Evolutionary conservation across 35 echinoderm and acorn worm species (phyloP).

Genomic region (Ophiothrix spiculata): DNA sequence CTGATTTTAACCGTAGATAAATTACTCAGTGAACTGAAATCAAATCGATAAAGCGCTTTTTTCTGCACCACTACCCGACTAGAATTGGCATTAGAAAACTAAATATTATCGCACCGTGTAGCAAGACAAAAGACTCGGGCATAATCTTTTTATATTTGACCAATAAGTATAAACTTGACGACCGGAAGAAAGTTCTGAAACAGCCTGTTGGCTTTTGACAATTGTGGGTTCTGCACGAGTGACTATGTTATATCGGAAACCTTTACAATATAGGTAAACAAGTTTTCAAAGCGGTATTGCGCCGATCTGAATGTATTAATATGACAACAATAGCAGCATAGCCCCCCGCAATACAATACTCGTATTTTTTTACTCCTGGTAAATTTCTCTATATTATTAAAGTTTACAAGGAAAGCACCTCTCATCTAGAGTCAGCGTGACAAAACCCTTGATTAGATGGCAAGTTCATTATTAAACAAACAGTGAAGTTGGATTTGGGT

Average conservation of each 20-base stretch:
- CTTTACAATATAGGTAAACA: background rate
- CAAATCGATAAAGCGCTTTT: slow-evolving; percentile 4
- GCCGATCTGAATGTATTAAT: slow-evolving; percentile 1
- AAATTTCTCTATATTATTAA: background rate
- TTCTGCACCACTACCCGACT: slow-evolving; percentile 1
- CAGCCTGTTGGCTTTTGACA: background rate
- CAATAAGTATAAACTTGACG: background rate
- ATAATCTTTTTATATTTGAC: background rate
- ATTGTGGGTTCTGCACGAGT: slow-evolving; percentile 6
- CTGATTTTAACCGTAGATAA: too few species aligned
- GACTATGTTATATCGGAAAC: background rate
- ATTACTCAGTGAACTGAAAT: too few species aligned
- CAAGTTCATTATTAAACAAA: too few species aligned
- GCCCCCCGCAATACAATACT: background rate
- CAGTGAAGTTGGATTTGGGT: too few species aligned
- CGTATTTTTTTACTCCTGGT: background rate
- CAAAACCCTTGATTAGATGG: too few species aligned
- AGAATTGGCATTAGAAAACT: background rate
- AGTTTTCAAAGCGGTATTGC: background rate
- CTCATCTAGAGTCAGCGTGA: too few species aligned
- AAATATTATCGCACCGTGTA: background rate
- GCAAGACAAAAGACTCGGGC: background rate
- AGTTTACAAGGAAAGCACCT: too few species aligned
- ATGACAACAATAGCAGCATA: background rate
- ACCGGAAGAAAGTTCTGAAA: background rate